These are phyloP conservation scores for Tragelaphus buxtoni DNA, from an alignment of 2,113 vertebrate genomes.

Conservation along the genomic window DNA sequence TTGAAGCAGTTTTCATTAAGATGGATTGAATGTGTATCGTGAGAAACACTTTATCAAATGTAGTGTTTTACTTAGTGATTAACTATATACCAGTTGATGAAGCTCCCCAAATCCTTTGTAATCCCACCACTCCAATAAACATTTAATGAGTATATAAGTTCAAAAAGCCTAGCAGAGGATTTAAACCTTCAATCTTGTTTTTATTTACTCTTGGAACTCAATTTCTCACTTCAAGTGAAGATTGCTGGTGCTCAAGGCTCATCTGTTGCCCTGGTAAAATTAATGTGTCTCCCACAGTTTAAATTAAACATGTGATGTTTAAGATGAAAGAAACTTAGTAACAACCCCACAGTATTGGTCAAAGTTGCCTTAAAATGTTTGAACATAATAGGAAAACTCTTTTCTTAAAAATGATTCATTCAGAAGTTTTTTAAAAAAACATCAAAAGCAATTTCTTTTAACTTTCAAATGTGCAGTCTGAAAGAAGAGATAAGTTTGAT, in stretches of 20 bases:
- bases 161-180: conserved; percentile 89
- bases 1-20: conserved; percentile 99
- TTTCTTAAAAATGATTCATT: conserved; percentile 35
- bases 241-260: conserved; percentile 82
- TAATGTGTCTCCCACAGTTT: conserved; percentile 77
- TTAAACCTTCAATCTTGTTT: conserved; percentile 92
- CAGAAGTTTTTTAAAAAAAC: conserved; percentile 37
- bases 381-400: conserved; percentile 25
- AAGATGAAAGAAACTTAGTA: conserved; percentile 69
- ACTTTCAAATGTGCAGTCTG: neutral
- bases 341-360: conserved; percentile 43
- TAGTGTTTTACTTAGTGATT: conserved; percentile 99
- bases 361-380: conserved; percentile 49
- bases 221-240: conserved; percentile 87
- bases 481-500: conserved; percentile 25
- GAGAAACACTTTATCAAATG: conserved; percentile 99
- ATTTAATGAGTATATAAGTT: conserved; percentile 94
- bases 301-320: conserved; percentile 78
- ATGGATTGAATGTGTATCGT: conserved; percentile 97
- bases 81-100: conserved; percentile 94
- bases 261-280: conserved; percentile 86
- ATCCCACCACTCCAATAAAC: conserved; percentile 93
- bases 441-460: conserved; percentile 22
- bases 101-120: conserved; percentile 90
- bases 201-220: conserved; percentile 91